Percentiles rank a stretch among this genome's conserved stretches.
Evolutionary conservation across 2,113 vertebrate species (phyloP).

Genomic region (Cricetomys ansorgei): DNA sequence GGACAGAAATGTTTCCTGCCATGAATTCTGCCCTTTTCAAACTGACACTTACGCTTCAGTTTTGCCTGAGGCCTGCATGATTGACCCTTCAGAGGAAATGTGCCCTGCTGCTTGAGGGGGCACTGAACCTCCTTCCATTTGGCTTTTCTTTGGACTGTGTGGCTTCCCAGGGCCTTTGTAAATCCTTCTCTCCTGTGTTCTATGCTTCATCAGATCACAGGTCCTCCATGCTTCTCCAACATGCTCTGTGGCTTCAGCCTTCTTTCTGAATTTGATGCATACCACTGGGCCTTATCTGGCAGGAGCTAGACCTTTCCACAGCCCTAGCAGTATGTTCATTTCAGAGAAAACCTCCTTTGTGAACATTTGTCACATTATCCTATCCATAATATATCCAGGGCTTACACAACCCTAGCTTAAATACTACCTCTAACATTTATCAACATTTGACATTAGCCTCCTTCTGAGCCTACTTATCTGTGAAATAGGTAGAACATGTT

Average conservation of each 20-base stretch:
- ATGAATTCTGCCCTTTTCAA: background rate
- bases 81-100: background rate
- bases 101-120: background rate
- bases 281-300: background rate
- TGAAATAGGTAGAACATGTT: background rate
- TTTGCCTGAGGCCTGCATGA: background rate
- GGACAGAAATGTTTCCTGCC: background rate
- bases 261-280: background rate
- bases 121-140: background rate
- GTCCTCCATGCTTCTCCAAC: background rate
- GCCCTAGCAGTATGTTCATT: background rate
- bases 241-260: background rate
- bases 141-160: fast-evolving
- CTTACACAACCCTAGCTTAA: background rate
- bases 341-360: background rate
- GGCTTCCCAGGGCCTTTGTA: background rate
- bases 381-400: too few relatives aligned
- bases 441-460: background rate
- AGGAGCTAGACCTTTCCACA: background rate
- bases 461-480: background rate
- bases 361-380: background rate
- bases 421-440: background rate
- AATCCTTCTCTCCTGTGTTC: fast-evolving
- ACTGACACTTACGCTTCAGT: background rate
- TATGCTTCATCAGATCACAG: background rate